These are phyloP conservation scores for Apodemia zela DNA, from an alignment of 2,888 invertebrate genomes.

Conservation along the genomic window DNA sequence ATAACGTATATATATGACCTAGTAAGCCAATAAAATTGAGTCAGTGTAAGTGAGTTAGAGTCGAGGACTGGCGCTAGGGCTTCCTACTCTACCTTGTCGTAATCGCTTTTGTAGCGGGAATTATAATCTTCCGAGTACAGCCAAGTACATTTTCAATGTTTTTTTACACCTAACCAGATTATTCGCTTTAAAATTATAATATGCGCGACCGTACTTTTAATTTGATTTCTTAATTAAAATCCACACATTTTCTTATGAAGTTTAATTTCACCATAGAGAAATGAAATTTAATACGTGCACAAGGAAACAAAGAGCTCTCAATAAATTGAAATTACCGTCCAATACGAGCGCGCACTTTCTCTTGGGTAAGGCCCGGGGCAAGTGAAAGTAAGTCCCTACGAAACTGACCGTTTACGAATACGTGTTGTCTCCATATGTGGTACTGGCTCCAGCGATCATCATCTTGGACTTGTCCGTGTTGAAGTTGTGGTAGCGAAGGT, in stretches of 20 bases:
- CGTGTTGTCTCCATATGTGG: constrained; percentile 90
- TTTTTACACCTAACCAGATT: not conserved
- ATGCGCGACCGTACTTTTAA: not conserved
- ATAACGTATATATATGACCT: constrained; percentile 24
- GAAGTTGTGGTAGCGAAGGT: constrained; percentile 83
- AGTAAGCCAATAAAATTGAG: constrained; percentile 27
- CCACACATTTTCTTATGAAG: constrained; percentile 18
- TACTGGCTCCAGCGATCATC: constrained; percentile 87
- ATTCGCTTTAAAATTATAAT: not conserved
- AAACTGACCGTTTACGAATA: constrained; percentile 87
- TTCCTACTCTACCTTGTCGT: constrained; percentile 25
- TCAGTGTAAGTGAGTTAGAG: constrained; percentile 12
- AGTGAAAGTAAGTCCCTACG: constrained; percentile 40
- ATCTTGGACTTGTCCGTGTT: constrained; percentile 82
- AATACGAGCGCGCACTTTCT: constrained; percentile 65
- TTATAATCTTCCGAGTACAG: constrained; percentile 18
- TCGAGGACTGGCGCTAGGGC: constrained; percentile 22
- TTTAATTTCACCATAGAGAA: not conserved
- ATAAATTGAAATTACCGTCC: constrained; percentile 52
- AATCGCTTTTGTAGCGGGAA: constrained; percentile 24
- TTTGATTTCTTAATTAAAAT: constrained; percentile 12
- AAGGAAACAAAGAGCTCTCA: constrained; percentile 58
- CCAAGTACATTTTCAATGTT: not conserved
- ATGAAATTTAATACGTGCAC: constrained; percentile 19
- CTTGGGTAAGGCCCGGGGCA: constrained; percentile 39